A percentile compares a stretch with the other conserved stretches of the same genome.
Evolutionary conservation across 2,888 invertebrate genomes (phyloP).

Genomic region (Oscheius onirici): DNA sequence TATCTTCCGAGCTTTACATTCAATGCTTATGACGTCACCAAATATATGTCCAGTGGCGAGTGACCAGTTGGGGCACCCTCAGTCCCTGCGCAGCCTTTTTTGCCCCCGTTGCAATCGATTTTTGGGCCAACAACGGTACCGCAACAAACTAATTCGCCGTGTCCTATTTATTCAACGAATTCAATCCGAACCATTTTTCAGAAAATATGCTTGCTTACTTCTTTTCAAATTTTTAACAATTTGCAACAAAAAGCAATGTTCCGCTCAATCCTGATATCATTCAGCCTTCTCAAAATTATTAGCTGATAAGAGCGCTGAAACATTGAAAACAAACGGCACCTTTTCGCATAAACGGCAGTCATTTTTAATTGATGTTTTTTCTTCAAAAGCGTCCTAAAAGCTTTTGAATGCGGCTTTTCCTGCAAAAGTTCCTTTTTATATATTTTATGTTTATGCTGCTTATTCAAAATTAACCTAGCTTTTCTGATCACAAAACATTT

Average conservation of each 20-base stretch:
- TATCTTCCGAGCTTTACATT: no score
- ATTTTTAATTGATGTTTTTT: no score
- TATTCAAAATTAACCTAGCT: no score
- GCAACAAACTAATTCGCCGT: constrained; percentile 15
- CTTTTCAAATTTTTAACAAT: no score
- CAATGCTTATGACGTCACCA: background rate
- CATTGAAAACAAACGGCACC: constrained; percentile 2
- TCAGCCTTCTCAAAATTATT: background rate
- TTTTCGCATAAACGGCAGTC: no score
- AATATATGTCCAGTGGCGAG: constrained; percentile 4
- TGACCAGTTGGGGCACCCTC: constrained; percentile 13
- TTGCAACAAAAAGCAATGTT: no score
- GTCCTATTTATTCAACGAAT: background rate
- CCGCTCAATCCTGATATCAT: background rate
- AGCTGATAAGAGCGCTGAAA: background rate
- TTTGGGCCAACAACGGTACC: constrained; percentile 30
- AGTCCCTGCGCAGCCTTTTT: constrained; percentile 26
- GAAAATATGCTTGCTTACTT: background rate
- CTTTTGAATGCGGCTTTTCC: no score
- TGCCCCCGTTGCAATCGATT: constrained; percentile 28
- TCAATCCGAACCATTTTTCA: no score
- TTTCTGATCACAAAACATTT: no score
- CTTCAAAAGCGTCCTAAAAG: no score
- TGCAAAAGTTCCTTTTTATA: no score
- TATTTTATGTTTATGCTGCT: no score